Conservation (phyloP, 2,797 vertebrate species). For the Buphagus erythrorhynchus region DNA sequence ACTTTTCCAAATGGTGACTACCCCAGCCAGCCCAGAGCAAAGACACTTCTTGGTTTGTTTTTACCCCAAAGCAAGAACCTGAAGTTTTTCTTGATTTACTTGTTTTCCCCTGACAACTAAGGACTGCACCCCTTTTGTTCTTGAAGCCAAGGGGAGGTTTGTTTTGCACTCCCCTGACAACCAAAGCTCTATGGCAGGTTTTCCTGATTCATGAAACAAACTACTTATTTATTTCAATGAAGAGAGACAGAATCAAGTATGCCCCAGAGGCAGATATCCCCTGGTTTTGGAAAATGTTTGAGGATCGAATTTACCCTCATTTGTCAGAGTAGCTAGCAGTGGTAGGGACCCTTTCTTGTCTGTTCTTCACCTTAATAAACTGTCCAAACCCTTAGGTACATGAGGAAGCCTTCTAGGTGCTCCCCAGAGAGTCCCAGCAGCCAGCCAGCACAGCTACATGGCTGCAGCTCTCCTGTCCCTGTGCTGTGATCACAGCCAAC, state of each 20-base stretch:
- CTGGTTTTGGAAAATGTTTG: neutral
- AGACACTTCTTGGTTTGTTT: neutral
- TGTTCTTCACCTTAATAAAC: neutral
- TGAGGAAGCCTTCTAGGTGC: neutral
- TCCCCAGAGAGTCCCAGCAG: neutral
- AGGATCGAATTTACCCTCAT: neutral
- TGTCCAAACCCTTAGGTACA: neutral
- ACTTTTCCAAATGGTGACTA: neutral
- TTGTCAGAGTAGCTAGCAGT: neutral
- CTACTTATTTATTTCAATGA: neutral
- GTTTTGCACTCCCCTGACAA: neutral
- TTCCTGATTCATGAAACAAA: neutral
- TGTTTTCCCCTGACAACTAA: neutral
- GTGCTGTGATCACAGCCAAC: neutral
- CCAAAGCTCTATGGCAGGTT: neutral
- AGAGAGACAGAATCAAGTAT: neutral
- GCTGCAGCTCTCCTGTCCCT: neutral
- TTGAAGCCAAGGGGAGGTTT: neutral
- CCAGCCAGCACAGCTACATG: accelerated
- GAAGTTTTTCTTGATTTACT: neutral
- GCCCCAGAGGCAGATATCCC: neutral
- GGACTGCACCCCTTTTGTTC: neutral
- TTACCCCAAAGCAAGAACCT: neutral
- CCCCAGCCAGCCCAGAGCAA: neutral
- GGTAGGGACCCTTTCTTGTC: neutral